phyloP scores from a whole-genome alignment of 2,797 vertebrate species.

The Scarus forsteni region DNA sequence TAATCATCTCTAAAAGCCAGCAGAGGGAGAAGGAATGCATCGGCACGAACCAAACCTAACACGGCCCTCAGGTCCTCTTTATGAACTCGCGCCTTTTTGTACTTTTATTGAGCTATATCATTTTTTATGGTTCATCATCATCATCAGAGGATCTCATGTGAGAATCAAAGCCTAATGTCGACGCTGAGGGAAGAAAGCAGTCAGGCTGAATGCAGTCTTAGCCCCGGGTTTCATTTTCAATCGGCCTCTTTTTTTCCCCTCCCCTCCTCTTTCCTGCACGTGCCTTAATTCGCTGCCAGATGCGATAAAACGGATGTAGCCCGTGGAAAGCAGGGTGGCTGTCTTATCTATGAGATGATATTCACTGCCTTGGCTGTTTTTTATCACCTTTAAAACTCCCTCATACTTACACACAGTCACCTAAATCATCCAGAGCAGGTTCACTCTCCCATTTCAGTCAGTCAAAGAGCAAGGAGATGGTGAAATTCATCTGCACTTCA shows the following conservation, averaged over 20 bases:
- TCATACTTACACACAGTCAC: constrained; percentile 84
- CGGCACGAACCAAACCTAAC: constrained; percentile 87
- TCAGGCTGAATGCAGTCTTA: constrained; percentile 83
- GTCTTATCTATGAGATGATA: constrained; percentile 86
- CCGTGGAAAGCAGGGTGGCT: constrained; percentile 83
- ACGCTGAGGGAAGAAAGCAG: constrained; percentile 80
- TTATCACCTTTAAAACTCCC: constrained; percentile 86
- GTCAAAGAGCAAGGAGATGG: constrained; percentile 50
- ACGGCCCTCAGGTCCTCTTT: constrained; percentile 89
- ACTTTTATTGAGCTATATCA: constrained; percentile 92
- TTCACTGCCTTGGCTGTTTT: constrained; percentile 83
- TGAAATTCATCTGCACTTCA: constrained; percentile 62
- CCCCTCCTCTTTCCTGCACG: constrained; percentile 35
- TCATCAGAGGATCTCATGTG: constrained; percentile 86
- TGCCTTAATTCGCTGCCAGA: constrained; percentile 91
- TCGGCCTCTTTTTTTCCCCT: constrained; percentile 63
- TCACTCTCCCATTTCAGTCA: constrained; percentile 64
- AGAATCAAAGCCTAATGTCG: constrained; percentile 87
- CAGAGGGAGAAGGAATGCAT: constrained; percentile 86
- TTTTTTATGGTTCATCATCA: constrained; percentile 87
- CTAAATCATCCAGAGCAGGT: constrained; percentile 71
- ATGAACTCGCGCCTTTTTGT: constrained; percentile 86
- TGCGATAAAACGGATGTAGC: constrained; percentile 84
- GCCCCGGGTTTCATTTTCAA: constrained; percentile 88
- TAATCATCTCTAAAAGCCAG: constrained; percentile 93